These are phyloP conservation scores for Zelostemma sp. DNA, from an alignment of 1,140 invertebrate genomes.

Conservation along the genomic window DNA sequence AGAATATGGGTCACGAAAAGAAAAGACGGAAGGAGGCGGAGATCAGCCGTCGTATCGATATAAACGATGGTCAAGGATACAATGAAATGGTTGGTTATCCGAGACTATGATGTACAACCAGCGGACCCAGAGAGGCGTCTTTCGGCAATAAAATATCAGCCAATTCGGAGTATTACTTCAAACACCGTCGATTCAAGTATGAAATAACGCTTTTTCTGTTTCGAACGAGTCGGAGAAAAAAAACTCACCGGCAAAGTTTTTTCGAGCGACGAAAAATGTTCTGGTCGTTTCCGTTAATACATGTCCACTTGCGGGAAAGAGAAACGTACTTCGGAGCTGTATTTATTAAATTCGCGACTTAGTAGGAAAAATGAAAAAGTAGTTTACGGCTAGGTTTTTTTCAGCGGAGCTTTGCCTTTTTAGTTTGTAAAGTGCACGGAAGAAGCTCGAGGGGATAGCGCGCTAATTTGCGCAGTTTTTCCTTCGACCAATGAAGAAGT, in stretches of 20 bases:
- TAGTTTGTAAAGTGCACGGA: conserved; percentile 6
- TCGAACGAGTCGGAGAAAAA: not conserved
- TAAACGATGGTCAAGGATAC: conserved; percentile 46
- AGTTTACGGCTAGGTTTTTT: too few relatives aligned
- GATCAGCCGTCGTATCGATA: conserved; percentile 47
- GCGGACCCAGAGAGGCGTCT: conserved; percentile 9
- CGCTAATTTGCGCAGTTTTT: conserved; percentile 13
- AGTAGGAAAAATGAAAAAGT: too few relatives aligned
- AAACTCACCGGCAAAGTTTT: too few relatives aligned
- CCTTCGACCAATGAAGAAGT: conserved; percentile 3
- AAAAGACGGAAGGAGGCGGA: conserved; percentile 9
- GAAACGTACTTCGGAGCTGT: too few relatives aligned
- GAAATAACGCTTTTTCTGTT: conserved; percentile 35
- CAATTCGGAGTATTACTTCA: conserved; percentile 34
- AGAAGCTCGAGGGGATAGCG: not conserved
- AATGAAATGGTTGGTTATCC: conserved; percentile 48
- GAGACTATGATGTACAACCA: conserved; percentile 43
- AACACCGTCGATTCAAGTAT: conserved; percentile 5
- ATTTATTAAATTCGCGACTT: too few relatives aligned
- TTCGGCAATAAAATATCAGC: conserved; percentile 36
- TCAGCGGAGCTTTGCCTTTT: not conserved
- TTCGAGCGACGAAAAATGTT: too few relatives aligned
- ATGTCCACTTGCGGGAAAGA: too few relatives aligned
- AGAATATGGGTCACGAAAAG: conserved; percentile 10
- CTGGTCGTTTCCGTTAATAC: too few relatives aligned